Percentiles rank a stretch among this genome's conserved stretches.
Evolutionary conservation across 2,797 vertebrate species (phyloP).

Genomic region (Acipenser ruthenus): DNA sequence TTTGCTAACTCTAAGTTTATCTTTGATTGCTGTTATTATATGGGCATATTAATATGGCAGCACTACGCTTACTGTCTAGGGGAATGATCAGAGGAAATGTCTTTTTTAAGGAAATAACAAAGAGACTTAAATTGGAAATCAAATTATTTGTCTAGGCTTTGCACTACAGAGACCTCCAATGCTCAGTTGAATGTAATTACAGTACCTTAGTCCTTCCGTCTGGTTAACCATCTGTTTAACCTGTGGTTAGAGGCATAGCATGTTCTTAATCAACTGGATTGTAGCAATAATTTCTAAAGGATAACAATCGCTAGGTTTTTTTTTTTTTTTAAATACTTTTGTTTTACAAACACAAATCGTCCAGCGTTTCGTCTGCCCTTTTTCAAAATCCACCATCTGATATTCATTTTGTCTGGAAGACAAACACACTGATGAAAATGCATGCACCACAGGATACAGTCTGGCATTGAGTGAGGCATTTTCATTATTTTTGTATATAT

Average conservation of each 20-base stretch:
- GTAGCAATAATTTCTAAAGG: conserved; percentile 75
- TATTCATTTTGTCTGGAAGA: conserved; percentile 87
- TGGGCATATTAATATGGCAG: not conserved
- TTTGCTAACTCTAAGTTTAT: not conserved
- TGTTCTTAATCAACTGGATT: conserved; percentile 80
- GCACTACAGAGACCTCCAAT: conserved; percentile 61
- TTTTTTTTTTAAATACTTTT: conserved; percentile 3
- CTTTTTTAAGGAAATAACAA: conserved; percentile 37
- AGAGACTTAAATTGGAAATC: conserved; percentile 56
- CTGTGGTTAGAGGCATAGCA: conserved; percentile 60
- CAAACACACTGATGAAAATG: conserved; percentile 90
- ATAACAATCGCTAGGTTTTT: conserved; percentile 61
- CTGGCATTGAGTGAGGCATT: conserved; percentile 46
- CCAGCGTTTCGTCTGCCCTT: conserved; percentile 58
- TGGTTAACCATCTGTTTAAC: conserved; percentile 54
- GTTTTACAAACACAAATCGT: conserved; percentile 28
- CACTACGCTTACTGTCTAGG: conserved; percentile 20
- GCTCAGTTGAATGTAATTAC: conserved; percentile 30
- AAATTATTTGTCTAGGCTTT: conserved; percentile 64
- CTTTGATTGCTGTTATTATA: not conserved
- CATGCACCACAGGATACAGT: conserved; percentile 67
- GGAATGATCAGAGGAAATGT: conserved; percentile 49
- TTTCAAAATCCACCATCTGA: conserved; percentile 81
- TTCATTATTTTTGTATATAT: conserved; percentile 59
- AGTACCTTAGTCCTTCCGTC: conserved; percentile 61